phyloP scores from a whole-genome alignment of 1,140 invertebrate species.

The Agrilus planipennis region DNA sequence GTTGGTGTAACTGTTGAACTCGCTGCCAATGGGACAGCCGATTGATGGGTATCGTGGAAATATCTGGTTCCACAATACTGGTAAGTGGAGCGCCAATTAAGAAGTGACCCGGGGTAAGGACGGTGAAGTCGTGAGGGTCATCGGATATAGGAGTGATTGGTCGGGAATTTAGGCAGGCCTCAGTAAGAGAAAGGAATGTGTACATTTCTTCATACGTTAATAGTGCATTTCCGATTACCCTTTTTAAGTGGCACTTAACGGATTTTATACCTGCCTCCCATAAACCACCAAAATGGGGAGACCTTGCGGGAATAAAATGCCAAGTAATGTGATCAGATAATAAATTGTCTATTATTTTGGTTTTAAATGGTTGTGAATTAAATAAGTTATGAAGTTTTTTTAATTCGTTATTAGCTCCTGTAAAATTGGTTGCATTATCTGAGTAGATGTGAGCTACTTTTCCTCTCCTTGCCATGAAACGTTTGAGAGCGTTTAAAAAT shows the following conservation, averaged over 20 bases:
- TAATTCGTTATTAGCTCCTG: slow-evolving; percentile 12
- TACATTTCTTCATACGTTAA: slow-evolving; percentile 22
- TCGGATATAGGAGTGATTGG: slow-evolving; percentile 21
- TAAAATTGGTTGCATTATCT: slow-evolving; percentile 15
- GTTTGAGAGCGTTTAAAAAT: slow-evolving; percentile 23
- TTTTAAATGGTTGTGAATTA: background rate
- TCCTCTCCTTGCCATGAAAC: slow-evolving; percentile 28
- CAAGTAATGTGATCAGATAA: slow-evolving; percentile 17
- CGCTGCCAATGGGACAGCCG: slow-evolving; percentile 20
- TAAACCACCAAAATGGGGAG: slow-evolving; percentile 7
- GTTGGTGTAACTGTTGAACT: slow-evolving; percentile 16
- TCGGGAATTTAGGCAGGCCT: slow-evolving; percentile 24
- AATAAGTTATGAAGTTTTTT: slow-evolving; percentile 7
- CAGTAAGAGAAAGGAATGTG: slow-evolving; percentile 17
- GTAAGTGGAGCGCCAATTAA: slow-evolving; percentile 16
- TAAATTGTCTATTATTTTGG: background rate
- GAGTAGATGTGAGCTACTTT: slow-evolving; percentile 19
- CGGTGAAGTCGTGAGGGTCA: slow-evolving; percentile 18
- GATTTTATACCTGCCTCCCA: background rate
- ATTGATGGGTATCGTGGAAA: slow-evolving; percentile 10
- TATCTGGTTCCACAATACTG: slow-evolving; percentile 9
- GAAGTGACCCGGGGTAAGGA: slow-evolving; percentile 31
- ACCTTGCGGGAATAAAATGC: slow-evolving; percentile 30
- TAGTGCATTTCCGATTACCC: slow-evolving; percentile 13
- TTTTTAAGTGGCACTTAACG: background rate